These are phyloP conservation scores for Brassicogethes aeneus DNA, from an alignment of 2,888 invertebrate species.

Conservation along the genomic window DNA sequence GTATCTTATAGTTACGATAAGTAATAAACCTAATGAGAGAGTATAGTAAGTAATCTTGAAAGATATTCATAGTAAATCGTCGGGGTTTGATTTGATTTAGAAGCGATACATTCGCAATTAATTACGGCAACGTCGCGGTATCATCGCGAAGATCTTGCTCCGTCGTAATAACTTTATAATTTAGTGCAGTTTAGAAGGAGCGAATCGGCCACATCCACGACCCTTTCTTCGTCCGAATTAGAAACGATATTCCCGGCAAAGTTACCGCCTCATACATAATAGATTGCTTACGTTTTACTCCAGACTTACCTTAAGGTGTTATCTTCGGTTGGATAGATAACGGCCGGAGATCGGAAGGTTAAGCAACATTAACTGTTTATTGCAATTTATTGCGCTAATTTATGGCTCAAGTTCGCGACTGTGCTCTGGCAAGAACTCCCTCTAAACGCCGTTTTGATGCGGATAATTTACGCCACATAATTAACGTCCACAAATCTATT, in stretches of 20 bases:
- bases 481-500: constrained; percentile 6
- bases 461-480: constrained; percentile 16
- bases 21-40: too few species aligned
- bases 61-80: too few species aligned
- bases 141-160: constrained; percentile 42
- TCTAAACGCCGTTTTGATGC: constrained; percentile 16
- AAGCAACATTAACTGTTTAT: constrained; percentile 43
- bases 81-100: too few species aligned
- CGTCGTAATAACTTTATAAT: constrained; percentile 47
- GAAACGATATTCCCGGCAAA: constrained; percentile 29
- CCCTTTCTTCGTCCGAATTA: constrained; percentile 32
- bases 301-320: constrained; percentile 34
- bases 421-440: constrained; percentile 13
- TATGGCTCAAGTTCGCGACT: constrained; percentile 24
- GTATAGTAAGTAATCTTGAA: too few species aligned
- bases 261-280: constrained; percentile 34
- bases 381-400: constrained; percentile 32
- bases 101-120: constrained; percentile 20
- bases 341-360: constrained; percentile 38
- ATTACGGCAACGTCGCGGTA: constrained; percentile 46
- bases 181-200: constrained; percentile 39
- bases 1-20: too few species aligned
- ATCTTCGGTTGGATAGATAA: constrained; percentile 36
- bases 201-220: constrained; percentile 19
- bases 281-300: constrained; percentile 38